Conservation (phyloP, 2,113 vertebrate genomes). For the Burhinus oedicnemus region DNA sequence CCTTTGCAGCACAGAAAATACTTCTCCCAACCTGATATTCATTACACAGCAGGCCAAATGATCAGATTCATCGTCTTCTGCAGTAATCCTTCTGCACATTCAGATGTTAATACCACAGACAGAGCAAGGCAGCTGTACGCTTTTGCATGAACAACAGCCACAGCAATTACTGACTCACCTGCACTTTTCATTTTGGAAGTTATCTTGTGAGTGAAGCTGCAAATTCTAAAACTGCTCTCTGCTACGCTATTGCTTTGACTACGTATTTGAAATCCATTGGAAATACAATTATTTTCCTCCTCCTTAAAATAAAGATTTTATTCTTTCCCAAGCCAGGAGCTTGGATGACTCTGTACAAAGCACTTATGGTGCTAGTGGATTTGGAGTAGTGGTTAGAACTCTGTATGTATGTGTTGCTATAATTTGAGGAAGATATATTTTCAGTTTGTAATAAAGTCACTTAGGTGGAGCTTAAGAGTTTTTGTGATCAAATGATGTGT, state of each 20-base stretch:
- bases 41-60: conserved; percentile 77
- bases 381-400: background rate
- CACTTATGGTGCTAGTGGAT: background rate
- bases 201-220: background rate
- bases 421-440: background rate
- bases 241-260: background rate
- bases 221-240: background rate
- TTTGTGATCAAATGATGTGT: background rate
- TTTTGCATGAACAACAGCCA: background rate
- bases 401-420: background rate
- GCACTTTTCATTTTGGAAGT: background rate
- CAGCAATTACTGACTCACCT: background rate
- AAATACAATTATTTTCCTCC: background rate
- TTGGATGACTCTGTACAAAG: background rate
- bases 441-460: background rate
- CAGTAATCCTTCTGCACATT: conserved; percentile 46
- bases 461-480: background rate
- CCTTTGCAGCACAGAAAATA: conserved; percentile 61
- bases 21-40: conserved; percentile 65
- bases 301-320: background rate
- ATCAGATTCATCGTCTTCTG: conserved; percentile 46
- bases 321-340: background rate
- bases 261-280: background rate
- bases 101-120: conserved; percentile 5
- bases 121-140: background rate